Evolutionary conservation across 2,797 vertebrate species (phyloP), one percentile per base, ranked within the genome.

Genomic region (Oreonectes daqikongensis): DNA sequence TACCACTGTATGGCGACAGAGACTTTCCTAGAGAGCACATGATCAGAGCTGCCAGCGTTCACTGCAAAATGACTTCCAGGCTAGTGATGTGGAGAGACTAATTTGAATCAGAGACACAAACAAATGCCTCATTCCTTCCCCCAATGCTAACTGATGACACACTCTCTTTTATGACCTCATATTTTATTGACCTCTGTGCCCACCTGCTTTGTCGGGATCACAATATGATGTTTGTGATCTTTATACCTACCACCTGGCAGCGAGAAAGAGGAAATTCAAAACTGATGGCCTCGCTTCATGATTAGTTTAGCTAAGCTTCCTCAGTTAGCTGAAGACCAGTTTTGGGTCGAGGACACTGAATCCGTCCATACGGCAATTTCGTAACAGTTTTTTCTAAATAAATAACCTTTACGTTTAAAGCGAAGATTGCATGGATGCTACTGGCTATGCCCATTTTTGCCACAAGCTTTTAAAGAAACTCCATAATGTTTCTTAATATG

Each of bases 261-360:
- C 32, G 52, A 55, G 61, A 38, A 73, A 76, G 28, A 78, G 72
- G 68, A 82, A 72, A 79, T 70, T 77, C 72, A 66, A 48, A 75
- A 46, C 75, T 67, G 70, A 81, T 75, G 73, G 73, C 69, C 60
- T 20, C 38, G 38, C 65, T 77, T 57, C 70, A 75, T 53, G 70
- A 65, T 82, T 59, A 69, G 59, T 82, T 72, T 72, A 79, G 64
- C 67, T 69, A 65, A 32, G 60, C 60, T 81, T 84, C 69, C 73
- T 79, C 66, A 65, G 69, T 79, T 70, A 77, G 24, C 18, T 18
- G 35, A 57, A 30, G 69, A 57, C 55, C 75, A 81, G 64, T 67
- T 77, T 64, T 75, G 63, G 72, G 69, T 78, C 68, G 72, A 80
- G 78, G 80, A 84, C 80, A 73, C 57, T 78, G 80, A 73, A 76